These are phyloP conservation scores for Osmerus eperlanus DNA, from an alignment of 2,113 vertebrate species.

Conservation along the genomic window DNA sequence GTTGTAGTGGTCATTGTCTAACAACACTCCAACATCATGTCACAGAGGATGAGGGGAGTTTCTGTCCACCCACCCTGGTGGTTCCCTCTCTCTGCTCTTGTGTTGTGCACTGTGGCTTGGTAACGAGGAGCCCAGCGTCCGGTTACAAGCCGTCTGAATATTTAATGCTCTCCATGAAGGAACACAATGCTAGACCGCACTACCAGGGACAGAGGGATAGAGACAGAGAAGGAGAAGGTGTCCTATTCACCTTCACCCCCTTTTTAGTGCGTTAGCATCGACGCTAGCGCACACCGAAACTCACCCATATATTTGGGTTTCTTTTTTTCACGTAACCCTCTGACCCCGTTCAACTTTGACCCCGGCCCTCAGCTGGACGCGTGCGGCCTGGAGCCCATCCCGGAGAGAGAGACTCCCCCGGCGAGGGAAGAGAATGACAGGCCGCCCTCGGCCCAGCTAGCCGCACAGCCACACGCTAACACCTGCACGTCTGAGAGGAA, in stretches of 20 bases:
- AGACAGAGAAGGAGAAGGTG: slow-evolving; percentile 40
- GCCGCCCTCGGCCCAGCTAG: slow-evolving; percentile 57
- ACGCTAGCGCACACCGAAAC: background rate
- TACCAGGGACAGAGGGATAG: slow-evolving; percentile 55
- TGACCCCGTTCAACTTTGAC: background rate
- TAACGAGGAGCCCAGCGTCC: slow-evolving; percentile 66
- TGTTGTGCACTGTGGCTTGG: slow-evolving; percentile 68
- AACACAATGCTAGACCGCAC: slow-evolving; percentile 68
- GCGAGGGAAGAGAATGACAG: slow-evolving; percentile 59
- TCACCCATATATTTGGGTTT: background rate
- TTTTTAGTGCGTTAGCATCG: slow-evolving; percentile 31
- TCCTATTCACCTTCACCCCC: slow-evolving; percentile 60
- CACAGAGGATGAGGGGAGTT: background rate
- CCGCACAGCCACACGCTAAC: slow-evolving; percentile 34
- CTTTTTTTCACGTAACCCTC: background rate
- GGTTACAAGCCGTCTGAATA: slow-evolving; percentile 72
- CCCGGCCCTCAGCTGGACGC: slow-evolving; percentile 54
- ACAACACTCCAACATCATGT: no score
- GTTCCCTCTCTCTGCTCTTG: slow-evolving; percentile 24
- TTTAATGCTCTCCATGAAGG: slow-evolving; percentile 70
- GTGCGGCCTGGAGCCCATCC: slow-evolving; percentile 64
- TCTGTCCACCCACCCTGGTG: slow-evolving; percentile 2
- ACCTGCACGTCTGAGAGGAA: slow-evolving; percentile 35
- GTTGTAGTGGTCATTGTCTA: no score
- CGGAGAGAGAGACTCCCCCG: slow-evolving; percentile 51